phyloP scores from a whole-genome alignment of 2,113 vertebrate species.

The Cyanoderma ruficeps region DNA sequence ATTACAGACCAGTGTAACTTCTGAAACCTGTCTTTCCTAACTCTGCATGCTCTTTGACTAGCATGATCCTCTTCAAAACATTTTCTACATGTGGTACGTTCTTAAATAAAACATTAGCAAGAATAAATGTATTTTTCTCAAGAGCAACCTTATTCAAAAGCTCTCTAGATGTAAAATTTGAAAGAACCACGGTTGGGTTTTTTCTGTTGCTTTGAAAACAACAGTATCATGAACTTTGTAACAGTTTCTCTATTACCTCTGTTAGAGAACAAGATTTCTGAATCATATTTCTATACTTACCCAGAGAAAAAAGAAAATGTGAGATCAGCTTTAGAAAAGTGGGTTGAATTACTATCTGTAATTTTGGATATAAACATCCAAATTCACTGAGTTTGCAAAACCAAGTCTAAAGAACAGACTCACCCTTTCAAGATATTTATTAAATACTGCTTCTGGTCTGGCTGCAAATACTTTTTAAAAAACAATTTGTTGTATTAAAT shows the following conservation, averaged over 20 bases:
- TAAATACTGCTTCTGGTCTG: constrained; percentile 17
- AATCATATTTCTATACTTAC: background rate
- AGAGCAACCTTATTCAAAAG: background rate
- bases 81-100: background rate
- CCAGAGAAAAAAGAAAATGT: background rate
- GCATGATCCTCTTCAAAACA: background rate
- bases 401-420: background rate
- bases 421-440: background rate
- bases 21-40: background rate
- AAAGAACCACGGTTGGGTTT: fast-evolving
- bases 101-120: background rate
- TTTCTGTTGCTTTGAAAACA: background rate
- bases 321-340: background rate
- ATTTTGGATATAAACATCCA: constrained; percentile 11
- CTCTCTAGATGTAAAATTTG: background rate
- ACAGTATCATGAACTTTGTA: background rate
- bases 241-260: background rate
- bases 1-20: background rate
- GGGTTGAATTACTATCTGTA: background rate
- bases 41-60: background rate
- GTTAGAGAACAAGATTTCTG: background rate
- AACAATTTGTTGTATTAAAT: constrained; percentile 28
- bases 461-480: background rate
- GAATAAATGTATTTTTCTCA: background rate
- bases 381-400: constrained; percentile 27